Conservation (phyloP, 2,888 invertebrate genomes). For the Helleia helle region DNA sequence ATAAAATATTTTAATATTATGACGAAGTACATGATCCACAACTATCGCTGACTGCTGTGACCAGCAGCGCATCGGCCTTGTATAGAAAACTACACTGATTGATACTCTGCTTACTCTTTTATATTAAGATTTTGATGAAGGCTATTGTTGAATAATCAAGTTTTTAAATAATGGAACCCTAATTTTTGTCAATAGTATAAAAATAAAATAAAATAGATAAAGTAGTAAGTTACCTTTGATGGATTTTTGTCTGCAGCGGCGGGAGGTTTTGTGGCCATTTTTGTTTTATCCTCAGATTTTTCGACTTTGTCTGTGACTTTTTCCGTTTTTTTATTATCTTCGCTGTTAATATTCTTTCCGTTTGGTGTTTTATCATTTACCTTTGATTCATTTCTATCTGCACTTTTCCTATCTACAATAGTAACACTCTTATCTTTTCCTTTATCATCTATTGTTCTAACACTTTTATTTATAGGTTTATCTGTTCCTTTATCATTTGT, state of each 20-base stretch:
- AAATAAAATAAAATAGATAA: too few relatives aligned
- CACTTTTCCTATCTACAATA: slow-evolving; percentile 47
- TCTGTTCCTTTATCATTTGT: slow-evolving; percentile 39
- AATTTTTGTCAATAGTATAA: too few relatives aligned
- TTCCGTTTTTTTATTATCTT: slow-evolving; percentile 31
- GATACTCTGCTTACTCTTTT: too few relatives aligned
- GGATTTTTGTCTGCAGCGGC: slow-evolving; percentile 50
- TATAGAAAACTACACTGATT: too few relatives aligned
- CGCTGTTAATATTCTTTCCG: slow-evolving; percentile 25
- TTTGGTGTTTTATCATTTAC: slow-evolving; percentile 26
- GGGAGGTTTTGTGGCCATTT: slow-evolving; percentile 65
- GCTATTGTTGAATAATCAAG: too few relatives aligned
- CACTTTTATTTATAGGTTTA: slow-evolving; percentile 46
- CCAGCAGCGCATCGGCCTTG: too few relatives aligned
- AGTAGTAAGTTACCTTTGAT: slow-evolving; percentile 64
- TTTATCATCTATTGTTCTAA: slow-evolving; percentile 60
- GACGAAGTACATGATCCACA: too few relatives aligned
- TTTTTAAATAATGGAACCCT: too few relatives aligned
- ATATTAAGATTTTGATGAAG: too few relatives aligned
- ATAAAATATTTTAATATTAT: too few relatives aligned
- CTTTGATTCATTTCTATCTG: slow-evolving; percentile 32
- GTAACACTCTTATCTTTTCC: slow-evolving; percentile 59
- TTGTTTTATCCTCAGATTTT: slow-evolving; percentile 42
- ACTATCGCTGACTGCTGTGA: too few relatives aligned
- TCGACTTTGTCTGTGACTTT: slow-evolving; percentile 24